phyloP scores from a whole-genome alignment of 92 coral and sea anemone species.

The Metridium senile region DNA sequence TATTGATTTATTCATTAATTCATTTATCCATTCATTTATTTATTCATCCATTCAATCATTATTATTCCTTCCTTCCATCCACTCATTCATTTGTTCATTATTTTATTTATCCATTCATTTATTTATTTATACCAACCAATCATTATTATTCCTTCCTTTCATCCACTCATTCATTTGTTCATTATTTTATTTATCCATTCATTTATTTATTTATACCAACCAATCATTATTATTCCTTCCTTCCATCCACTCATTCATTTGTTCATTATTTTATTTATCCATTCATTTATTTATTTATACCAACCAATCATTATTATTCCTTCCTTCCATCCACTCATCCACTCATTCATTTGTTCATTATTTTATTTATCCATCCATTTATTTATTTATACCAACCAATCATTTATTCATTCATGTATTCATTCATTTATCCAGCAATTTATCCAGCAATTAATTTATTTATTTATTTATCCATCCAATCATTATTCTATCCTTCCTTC shows the following conservation, averaged over 20 bases:
- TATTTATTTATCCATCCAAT: neutral
- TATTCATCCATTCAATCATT: neutral
- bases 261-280: no score
- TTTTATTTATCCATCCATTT: no score
- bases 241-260: neutral
- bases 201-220: no score
- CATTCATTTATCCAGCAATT: neutral
- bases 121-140: no score
- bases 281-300: neutral
- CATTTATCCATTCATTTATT: no score
- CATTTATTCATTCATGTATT: neutral
- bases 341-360: neutral
- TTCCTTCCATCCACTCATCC: neutral
- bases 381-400: no score
- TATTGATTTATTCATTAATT: no score
- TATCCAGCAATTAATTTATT: no score
- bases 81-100: no score
- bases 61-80: neutral
- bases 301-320: neutral
- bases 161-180: neutral
- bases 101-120: no score
- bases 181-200: no score
- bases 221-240: neutral
- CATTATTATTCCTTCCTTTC: neutral
- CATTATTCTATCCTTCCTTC: neutral